Evolutionary conservation across 2,113 vertebrate species (phyloP).

Genomic region (Zootoca vivipara): DNA sequence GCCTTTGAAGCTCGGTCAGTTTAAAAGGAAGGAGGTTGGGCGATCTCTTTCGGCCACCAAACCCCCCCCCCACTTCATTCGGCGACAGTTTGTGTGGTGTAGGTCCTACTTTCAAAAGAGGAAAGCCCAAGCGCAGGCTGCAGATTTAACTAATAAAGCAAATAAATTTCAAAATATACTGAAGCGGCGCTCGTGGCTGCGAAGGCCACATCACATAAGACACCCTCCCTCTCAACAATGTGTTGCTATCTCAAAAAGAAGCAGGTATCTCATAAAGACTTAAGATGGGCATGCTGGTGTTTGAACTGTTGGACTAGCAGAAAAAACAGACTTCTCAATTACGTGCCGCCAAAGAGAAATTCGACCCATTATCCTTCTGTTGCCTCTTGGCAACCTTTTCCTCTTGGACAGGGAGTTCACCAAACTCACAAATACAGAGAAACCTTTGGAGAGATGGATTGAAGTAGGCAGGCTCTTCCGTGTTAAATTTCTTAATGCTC

Average conservation of each 20-base stretch:
- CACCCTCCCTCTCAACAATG: not conserved
- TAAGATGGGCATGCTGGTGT: too few relatives aligned
- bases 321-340: too few relatives aligned
- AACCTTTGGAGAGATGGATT: too few relatives aligned
- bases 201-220: not conserved
- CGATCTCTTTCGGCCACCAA: not conserved
- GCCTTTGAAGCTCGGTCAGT: conserved; percentile 19
- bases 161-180: not conserved
- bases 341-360: not conserved
- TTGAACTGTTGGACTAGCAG: too few relatives aligned
- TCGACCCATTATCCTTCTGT: too few relatives aligned
- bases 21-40: not conserved
- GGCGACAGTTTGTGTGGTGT: not conserved
- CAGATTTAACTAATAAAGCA: not conserved
- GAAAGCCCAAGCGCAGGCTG: not conserved
- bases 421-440: too few relatives aligned
- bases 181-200: not conserved
- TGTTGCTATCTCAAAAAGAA: not conserved
- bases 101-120: not conserved
- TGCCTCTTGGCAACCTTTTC: too few relatives aligned
- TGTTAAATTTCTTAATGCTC: too few relatives aligned
- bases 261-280: too few relatives aligned
- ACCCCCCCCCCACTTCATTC: not conserved
- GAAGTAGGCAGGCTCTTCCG: too few relatives aligned
- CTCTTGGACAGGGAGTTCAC: too few relatives aligned